Evolutionary conservation across 92 coral and sea anemone genomes (phyloP), one percentile per base, ranked within the genome.

Genomic region (Paragorgia papillata): DNA sequence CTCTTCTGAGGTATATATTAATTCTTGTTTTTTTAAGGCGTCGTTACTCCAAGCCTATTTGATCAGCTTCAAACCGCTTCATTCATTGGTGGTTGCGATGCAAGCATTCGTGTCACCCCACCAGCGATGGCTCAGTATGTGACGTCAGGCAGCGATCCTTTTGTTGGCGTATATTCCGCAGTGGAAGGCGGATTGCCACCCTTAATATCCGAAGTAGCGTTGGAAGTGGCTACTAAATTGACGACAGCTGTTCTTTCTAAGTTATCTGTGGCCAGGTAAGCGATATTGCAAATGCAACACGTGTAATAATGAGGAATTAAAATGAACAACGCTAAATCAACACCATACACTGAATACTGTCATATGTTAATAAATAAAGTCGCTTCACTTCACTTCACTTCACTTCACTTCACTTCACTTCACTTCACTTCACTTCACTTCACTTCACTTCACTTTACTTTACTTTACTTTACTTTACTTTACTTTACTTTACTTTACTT

Each of bases 11-110:
- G n/a, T 24, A 18, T 61, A 12, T 14, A 27, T 46, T 27, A 22
- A 67, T 9, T 26, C 30, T 29, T 75, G 37, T 27, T 58, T 73
- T 13, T 35, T 22, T 17, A 56, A 94, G 98, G 98, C 69, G 85
- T 89, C 59, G 86, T 94, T 22, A 90, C 97, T 1, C 87, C 89
- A 35, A 91, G 90, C 76, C 58, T 94, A 82, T 94, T 94, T 79
- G 98, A 94, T 66, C 92, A 92, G 85, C 71, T 94, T 50, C 95
- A 91, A 60, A 89, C 97, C 32, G 98, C 97, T 0, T 94, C 98
- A 8, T 94, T 94, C 70, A 82, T 91, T 3, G 97, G 97, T 37
- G 98, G 98, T 14, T 87, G 79, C 65, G 82, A 89, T 75, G 92
- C 98, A 10, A 77, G 71, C 26, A 87, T 94, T 55, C 86, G 97